Evolutionary conservation across 1,140 invertebrate genomes (phyloP).

Genomic region (Goniozus legneri): DNA sequence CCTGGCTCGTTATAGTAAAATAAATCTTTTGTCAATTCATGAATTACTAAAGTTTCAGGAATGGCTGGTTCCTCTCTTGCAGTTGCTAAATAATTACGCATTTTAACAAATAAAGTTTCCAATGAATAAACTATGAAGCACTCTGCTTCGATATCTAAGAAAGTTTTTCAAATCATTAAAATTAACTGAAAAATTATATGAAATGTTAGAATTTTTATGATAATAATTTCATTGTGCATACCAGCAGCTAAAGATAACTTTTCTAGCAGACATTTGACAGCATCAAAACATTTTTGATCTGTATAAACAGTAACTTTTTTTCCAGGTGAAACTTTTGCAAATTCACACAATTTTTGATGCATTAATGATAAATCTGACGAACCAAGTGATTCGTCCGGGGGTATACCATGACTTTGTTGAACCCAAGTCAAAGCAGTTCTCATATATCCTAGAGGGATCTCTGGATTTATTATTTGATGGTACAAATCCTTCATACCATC

Average conservation of each 20-base stretch:
- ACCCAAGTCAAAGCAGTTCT: constrained; percentile 49
- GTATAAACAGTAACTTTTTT: constrained; percentile 15
- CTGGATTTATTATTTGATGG: constrained; percentile 53
- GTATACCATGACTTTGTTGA: constrained; percentile 53
- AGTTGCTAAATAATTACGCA: constrained; percentile 45
- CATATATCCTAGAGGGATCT: constrained; percentile 55
- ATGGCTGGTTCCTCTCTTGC: constrained; percentile 27
- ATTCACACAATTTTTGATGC: constrained; percentile 1
- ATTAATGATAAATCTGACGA: constrained; percentile 24
- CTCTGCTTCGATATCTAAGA: constrained; percentile 20
- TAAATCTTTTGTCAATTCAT: constrained; percentile 53
- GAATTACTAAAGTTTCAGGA: constrained; percentile 41
- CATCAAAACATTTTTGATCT: neutral
- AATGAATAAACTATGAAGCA: constrained; percentile 57
- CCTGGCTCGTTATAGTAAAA: constrained; percentile 49
- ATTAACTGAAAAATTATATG: neutral
- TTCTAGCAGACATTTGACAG: constrained; percentile 11
- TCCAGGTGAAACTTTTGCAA: constrained; percentile 5
- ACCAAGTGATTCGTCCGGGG: constrained; percentile 35
- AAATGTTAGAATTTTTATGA: constrained; percentile 7
- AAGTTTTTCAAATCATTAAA: neutral
- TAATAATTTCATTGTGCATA: constrained; percentile 9
- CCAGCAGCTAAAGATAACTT: constrained; percentile 1
- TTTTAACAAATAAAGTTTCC: constrained; percentile 49
- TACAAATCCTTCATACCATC: constrained; percentile 54